phyloP scores from a whole-genome alignment of 2,888 invertebrate genomes.

The Drosophila prolongata region DNA sequence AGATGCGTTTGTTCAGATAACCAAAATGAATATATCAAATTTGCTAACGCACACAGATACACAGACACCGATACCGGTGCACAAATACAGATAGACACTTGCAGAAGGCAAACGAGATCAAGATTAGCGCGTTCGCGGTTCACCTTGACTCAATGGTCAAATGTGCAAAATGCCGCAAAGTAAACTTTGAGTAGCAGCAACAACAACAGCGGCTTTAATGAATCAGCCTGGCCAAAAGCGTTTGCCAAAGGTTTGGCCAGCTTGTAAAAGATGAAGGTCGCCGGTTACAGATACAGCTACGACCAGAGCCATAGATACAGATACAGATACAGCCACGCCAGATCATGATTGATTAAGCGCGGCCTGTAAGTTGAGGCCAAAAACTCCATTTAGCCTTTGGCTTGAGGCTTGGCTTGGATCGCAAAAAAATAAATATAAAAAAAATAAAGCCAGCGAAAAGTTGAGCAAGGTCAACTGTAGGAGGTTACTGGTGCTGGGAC shows the following conservation, averaged over 20 bases:
- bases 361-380: slow-evolving; percentile 51
- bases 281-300: slow-evolving; percentile 71
- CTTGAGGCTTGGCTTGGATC: slow-evolving; percentile 57
- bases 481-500: slow-evolving; percentile 36
- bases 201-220: slow-evolving; percentile 49
- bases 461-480: slow-evolving; percentile 50
- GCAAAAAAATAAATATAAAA: slow-evolving; percentile 37
- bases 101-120: slow-evolving; percentile 79
- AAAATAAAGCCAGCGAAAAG: slow-evolving; percentile 29
- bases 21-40: slow-evolving; percentile 46
- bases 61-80: not conserved
- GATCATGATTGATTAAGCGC: slow-evolving; percentile 72
- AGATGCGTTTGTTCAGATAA: slow-evolving; percentile 71
- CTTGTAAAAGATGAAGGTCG: slow-evolving; percentile 76
- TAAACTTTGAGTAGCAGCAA: slow-evolving; percentile 31
- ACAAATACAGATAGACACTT: slow-evolving; percentile 27
- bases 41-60: slow-evolving; percentile 40
- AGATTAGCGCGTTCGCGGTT: slow-evolving; percentile 73
- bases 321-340: slow-evolving; percentile 43
- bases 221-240: slow-evolving; percentile 63
- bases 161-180: slow-evolving; percentile 71
- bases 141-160: slow-evolving; percentile 80
- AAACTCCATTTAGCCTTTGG: slow-evolving; percentile 62
- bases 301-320: slow-evolving; percentile 25
- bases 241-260: slow-evolving; percentile 73